Percentiles rank a stretch among this genome's conserved stretches.
Conservation (phyloP, 1,140 invertebrate genomes). For the Brachionus rubens region DNA sequence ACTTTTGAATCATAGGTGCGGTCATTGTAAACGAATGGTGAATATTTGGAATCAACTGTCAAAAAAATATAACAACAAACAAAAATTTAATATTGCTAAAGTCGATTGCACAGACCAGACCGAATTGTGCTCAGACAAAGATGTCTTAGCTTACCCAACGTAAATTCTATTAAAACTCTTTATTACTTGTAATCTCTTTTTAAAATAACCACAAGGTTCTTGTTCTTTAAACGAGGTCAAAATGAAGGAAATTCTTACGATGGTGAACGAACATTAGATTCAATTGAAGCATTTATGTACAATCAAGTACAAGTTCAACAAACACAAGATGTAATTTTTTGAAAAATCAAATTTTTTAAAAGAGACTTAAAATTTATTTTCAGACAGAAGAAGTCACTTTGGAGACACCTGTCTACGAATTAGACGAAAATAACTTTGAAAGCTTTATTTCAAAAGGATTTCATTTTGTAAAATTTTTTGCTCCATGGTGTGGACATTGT, state of each 20-base stretch:
- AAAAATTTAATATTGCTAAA: slow-evolving; percentile 3
- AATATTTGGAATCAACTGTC: slow-evolving; percentile 11
- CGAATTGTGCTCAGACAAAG: slow-evolving; percentile 1
- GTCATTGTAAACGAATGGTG: slow-evolving; percentile 36
- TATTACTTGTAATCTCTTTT: neutral
- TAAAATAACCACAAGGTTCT: neutral
- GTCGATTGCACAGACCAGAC: slow-evolving; percentile 28
- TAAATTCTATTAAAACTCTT: neutral
- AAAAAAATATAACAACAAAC: neutral
- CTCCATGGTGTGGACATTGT: slow-evolving; percentile 33
- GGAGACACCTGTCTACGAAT: neutral
- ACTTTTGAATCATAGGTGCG: no score
- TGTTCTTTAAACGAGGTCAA: neutral
- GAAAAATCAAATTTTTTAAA: no score
- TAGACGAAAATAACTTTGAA: slow-evolving; percentile 34
- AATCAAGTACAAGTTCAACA: neutral
- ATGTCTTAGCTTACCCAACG: slow-evolving; percentile 25
- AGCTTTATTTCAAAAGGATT: slow-evolving; percentile 22
- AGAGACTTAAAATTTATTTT: no score
- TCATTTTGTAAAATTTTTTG: slow-evolving; percentile 41
- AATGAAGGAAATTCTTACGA: neutral
- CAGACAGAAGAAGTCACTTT: neutral
- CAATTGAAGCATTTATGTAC: slow-evolving; percentile 16
- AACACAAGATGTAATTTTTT: no score
- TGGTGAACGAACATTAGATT: neutral